A percentile compares a stretch with the other conserved stretches of the same genome.
Conservation (phyloP, 2,888 invertebrate species). For the Aphrophora alni region DNA sequence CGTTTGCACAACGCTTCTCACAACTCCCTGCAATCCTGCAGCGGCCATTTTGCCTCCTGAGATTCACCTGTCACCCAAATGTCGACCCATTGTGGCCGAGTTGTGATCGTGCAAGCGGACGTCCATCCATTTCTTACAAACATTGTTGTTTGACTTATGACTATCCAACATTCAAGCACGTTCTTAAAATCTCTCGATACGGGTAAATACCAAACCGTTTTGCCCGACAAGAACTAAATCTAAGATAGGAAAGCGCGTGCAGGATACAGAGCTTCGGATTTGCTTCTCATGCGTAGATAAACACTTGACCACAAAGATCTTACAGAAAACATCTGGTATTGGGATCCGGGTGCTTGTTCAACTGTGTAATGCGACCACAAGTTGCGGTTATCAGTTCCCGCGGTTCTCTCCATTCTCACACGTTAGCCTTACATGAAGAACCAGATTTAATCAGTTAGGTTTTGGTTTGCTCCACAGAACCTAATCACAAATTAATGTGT, state of each 20-base stretch:
- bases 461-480: background rate
- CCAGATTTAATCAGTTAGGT: background rate
- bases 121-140: too few species aligned
- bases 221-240: too few species aligned
- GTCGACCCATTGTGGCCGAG: too few species aligned
- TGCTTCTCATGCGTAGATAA: background rate
- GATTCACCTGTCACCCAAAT: too few species aligned
- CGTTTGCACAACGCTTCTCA: too few species aligned
- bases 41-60: too few species aligned
- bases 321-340: background rate
- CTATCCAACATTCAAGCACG: too few species aligned
- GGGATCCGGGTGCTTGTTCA: constrained; percentile 5
- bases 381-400: background rate
- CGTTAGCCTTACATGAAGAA: background rate
- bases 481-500: background rate
- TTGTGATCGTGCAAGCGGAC: too few species aligned
- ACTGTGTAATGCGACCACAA: background rate
- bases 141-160: too few species aligned
- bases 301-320: background rate
- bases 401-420: background rate
- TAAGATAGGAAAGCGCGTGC: background rate
- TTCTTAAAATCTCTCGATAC: too few species aligned
- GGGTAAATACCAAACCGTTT: too few species aligned
- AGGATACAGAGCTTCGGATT: background rate
- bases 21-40: too few species aligned